A percentile compares a stretch with the other conserved stretches of the same genome.
Conservation (phyloP, 1,140 invertebrate genomes). For the Parapsyche elsis region DNA sequence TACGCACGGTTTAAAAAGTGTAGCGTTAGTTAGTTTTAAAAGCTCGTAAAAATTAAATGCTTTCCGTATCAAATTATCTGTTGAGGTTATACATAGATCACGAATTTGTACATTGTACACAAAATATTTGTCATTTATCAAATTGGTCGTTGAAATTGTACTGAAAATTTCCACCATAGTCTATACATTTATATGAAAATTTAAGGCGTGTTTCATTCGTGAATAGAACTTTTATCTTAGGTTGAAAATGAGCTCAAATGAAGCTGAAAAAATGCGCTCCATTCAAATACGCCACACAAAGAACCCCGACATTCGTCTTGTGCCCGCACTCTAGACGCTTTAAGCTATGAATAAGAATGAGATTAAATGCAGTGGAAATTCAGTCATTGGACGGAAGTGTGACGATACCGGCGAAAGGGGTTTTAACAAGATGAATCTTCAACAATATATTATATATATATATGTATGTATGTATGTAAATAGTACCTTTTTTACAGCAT, state of each 20-base stretch:
- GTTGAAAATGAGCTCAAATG: constrained; percentile 24
- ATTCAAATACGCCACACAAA: constrained; percentile 19
- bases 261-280: constrained; percentile 21
- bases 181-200: too few relatives aligned
- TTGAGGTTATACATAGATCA: too few relatives aligned
- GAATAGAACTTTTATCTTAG: background rate
- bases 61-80: too few relatives aligned
- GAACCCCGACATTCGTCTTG: constrained; percentile 6
- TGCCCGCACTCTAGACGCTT: background rate
- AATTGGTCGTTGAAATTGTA: too few relatives aligned
- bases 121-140: too few relatives aligned
- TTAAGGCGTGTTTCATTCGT: background rate
- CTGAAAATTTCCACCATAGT: background rate
- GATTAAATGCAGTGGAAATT: constrained; percentile 30
- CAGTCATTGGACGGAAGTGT: background rate
- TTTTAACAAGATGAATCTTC: background rate
- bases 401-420: background rate
- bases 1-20: too few relatives aligned
- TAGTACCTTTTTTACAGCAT: constrained; percentile 82
- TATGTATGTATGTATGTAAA: too few relatives aligned
- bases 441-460: background rate
- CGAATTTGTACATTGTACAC: too few relatives aligned
- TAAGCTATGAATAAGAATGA: constrained; percentile 21
- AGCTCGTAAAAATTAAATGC: background rate
- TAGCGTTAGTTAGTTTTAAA: background rate